Evolutionary conservation across 2,113 vertebrate species (phyloP), one percentile per base, ranked within the genome.

Genomic region (Pedetes capensis): DNA sequence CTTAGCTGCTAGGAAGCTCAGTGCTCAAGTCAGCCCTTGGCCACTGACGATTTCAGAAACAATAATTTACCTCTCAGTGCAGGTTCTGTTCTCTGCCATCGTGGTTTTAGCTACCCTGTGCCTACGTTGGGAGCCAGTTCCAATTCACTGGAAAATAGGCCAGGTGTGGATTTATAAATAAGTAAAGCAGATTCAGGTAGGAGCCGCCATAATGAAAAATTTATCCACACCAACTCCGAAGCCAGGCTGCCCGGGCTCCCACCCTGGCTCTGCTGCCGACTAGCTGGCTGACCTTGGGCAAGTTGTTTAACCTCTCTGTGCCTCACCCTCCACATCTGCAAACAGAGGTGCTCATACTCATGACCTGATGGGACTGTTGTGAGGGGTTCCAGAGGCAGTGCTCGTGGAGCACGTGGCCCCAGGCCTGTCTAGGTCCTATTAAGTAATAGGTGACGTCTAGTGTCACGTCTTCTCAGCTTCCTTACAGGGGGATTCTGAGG

Each of bases 1-100:
- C 20, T 75, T 74, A 63, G 25, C 89, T 64, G 20, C 93, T 25
- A 80, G 91, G 68, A 91, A 90, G 89, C 74, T 94, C 82, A 42
- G 68, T 16, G 9, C 59, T 81, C 63, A 47, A 80, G n/a, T 18
- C 57, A 83, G 72, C n/a, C 68, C 59, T 89, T 29, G 13, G 23
- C 23, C 17, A 14, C 39, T 49, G 37, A n/a, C 59, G 72, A 39
- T 18, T 61, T 91, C 53, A 32, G 89, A 6, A 72, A 32, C 29
- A 86, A 12, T 3, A 12, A 51, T 53, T 34, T 59, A 81, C 32
- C 37, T 72, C 49, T 39, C 3, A 0, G 8, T 7, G 6, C 47
- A 57, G 22, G 37, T 63, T 84, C 37, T 47, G 29, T 39, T 55
- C 51, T 20, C 37, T 79, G 57, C 42, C 7, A 1, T 25, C 57